Evolutionary conservation across 2,797 vertebrate species (phyloP).

Genomic region (Tachyglossus aculeatus): DNA sequence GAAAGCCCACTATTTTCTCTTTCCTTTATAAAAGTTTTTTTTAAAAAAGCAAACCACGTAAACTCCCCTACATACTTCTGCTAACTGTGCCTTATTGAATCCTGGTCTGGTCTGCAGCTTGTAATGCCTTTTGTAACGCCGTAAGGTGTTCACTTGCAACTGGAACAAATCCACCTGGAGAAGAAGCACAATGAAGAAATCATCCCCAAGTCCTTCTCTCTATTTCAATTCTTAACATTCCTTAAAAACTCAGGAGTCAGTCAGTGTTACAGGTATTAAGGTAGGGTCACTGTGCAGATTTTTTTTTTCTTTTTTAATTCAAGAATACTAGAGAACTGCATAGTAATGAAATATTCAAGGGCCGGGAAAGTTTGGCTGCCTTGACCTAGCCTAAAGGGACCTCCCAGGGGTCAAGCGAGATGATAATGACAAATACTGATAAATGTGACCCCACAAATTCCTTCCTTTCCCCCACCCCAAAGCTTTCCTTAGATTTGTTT

Average conservation of each 20-base stretch:
- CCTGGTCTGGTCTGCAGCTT: constrained; percentile 97
- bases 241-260: constrained; percentile 1
- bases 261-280: neutral
- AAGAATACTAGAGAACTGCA: constrained; percentile 30
- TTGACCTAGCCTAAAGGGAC: constrained; percentile 50
- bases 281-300: neutral
- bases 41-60: neutral
- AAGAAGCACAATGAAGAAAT: constrained; percentile 27
- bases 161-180: constrained; percentile 97
- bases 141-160: constrained; percentile 96
- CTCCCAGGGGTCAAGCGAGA: constrained; percentile 49
- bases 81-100: constrained; percentile 97
- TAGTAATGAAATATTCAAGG: constrained; percentile 39
- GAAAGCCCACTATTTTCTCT: no score
- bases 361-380: constrained; percentile 28
- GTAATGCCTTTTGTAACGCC: constrained; percentile 98
- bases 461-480: constrained; percentile 36
- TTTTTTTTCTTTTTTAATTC: constrained; percentile 2
- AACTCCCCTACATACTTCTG: constrained; percentile 80
- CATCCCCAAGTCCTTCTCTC: neutral
- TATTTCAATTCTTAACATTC: neutral
- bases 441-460: constrained; percentile 29
- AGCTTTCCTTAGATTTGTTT: neutral
- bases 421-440: constrained; percentile 52
- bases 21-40: no score